Conservation (phyloP, 2,888 invertebrate species). For the Hydraecia micacea region DNA sequence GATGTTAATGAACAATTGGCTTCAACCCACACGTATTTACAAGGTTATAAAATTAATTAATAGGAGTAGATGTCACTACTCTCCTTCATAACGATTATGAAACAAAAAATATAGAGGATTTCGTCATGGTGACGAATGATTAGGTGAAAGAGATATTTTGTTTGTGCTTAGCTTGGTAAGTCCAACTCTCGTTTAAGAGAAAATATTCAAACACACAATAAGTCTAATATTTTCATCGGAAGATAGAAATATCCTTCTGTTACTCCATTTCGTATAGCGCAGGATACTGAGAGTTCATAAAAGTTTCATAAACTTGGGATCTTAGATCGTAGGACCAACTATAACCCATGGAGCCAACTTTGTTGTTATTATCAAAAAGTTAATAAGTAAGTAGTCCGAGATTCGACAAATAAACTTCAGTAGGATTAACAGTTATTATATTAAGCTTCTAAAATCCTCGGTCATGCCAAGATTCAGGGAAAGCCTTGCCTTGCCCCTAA, state of each 20-base stretch:
- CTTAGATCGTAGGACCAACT: neutral
- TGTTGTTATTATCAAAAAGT: constrained; percentile 15
- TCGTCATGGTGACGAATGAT: constrained; percentile 30
- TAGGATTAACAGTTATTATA: too few relatives aligned
- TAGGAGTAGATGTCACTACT: constrained; percentile 26
- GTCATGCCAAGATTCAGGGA: neutral
- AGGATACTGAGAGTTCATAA: neutral
- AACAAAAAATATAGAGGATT: constrained; percentile 33
- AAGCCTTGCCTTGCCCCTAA: neutral
- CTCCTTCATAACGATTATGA: constrained; percentile 38
- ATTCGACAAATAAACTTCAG: neutral
- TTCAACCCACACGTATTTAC: constrained; percentile 31
- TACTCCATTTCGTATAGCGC: neutral
- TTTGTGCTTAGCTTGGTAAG: neutral
- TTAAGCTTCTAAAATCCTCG: neutral
- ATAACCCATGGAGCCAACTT: neutral
- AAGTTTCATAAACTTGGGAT: neutral
- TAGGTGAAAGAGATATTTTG: constrained; percentile 1
- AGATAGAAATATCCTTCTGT: neutral
- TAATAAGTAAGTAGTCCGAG: too few relatives aligned
- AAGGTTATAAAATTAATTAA: constrained; percentile 27
- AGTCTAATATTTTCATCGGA: neutral
- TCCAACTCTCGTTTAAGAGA: neutral
- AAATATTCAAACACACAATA: neutral
- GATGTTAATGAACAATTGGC: constrained; percentile 34